phyloP scores from a whole-genome alignment of 2,113 vertebrate species.

The Sterrhoptilus dennistouni region DNA sequence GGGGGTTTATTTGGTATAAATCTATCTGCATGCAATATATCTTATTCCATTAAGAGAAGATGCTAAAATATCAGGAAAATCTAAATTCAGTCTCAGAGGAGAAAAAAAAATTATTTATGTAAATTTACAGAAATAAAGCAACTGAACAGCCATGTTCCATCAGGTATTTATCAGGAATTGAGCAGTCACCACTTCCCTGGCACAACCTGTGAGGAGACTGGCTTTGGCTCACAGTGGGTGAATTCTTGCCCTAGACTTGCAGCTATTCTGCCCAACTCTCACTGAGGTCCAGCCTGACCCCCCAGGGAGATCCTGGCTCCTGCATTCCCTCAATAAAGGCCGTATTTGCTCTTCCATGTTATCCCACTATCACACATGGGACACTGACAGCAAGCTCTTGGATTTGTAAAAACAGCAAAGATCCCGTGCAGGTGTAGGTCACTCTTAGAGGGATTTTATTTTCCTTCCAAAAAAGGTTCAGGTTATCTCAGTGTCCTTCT shows the following conservation, averaged over 20 bases:
- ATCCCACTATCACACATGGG: rapidly evolving
- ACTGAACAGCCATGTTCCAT: neutral
- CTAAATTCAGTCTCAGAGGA: neutral
- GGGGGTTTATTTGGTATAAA: neutral
- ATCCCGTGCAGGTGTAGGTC: neutral
- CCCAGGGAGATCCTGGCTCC: neutral
- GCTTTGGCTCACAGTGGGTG: neutral
- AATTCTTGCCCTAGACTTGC: neutral
- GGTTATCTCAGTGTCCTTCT: neutral
- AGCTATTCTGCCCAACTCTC: neutral
- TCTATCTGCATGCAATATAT: neutral
- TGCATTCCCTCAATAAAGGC: neutral
- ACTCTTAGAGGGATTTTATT: neutral
- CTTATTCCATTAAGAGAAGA: neutral
- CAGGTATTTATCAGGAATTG: neutral
- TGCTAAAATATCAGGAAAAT: neutral
- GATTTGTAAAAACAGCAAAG: neutral
- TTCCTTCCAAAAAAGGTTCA: neutral
- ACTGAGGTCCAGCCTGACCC: neutral
- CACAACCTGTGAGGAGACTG: neutral
- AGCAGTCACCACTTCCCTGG: neutral
- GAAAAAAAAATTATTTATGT: neutral
- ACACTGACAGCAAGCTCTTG: neutral
- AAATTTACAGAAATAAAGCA: neutral
- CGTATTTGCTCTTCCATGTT: neutral